Conservation (phyloP, 2,888 invertebrate genomes). For the Pseudococcus longispinus region DNA sequence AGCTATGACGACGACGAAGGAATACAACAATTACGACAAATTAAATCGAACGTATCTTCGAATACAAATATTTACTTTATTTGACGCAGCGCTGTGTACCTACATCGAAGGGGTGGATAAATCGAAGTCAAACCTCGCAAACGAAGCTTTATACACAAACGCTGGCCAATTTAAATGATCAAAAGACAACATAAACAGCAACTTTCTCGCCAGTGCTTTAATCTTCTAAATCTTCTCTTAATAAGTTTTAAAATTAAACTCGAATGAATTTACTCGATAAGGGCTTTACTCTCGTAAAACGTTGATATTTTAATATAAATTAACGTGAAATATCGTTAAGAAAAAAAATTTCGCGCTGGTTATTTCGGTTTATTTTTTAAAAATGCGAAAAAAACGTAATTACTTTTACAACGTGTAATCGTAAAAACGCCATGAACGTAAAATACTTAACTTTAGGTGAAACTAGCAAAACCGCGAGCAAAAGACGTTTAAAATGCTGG, state of each 20-base stretch:
- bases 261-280: neutral
- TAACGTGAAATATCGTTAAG: neutral
- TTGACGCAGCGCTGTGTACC: neutral
- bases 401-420: neutral
- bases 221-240: neutral
- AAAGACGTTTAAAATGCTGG: neutral
- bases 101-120: neutral
- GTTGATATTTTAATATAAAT: neutral
- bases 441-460: neutral
- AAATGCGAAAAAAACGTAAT: neutral
- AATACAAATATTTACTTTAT: neutral
- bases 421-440: neutral
- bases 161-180: neutral
- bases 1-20: neutral
- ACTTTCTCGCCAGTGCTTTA: neutral
- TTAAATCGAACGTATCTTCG: neutral
- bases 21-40: neutral
- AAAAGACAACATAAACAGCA: neutral
- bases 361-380: neutral
- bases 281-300: neutral
- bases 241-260: constrained; percentile 7
- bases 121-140: neutral
- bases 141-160: neutral
- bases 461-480: neutral
- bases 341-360: neutral